Base-by-base conservation (phyloP, 1,140 invertebrate genomes). In the Drosophila biarmipes region DNA sequence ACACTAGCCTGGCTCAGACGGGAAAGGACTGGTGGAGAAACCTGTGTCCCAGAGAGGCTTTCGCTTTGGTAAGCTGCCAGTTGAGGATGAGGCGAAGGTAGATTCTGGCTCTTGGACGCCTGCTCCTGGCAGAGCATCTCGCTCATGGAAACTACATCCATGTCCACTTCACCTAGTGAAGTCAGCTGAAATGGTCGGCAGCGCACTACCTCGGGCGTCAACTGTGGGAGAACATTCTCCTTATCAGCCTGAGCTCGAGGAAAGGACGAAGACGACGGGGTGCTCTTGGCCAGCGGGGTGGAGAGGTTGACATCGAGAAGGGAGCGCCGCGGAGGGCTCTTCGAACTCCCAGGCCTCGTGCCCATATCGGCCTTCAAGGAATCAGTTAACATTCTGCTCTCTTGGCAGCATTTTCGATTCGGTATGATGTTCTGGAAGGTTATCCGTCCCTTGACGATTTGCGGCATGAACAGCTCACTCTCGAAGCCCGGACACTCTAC, bases 381-480 rank as follows among this genome's bases (percentile, higher is more conserved):
- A 15, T 52, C 24, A 3, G 57, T 53, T 4, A 52, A 17, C 11
- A 51, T 12, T 27, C 61, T 71, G 35, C 62, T 62, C 4, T 67
- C 73, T 59, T 52, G 24, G 27, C 90, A 91, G 46, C 90, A 91
- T 0, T 82, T 55, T 1, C 87, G 64, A 27, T 73, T 74, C 0
- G 80, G 80, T 27, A 91, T 80, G 3, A 91, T 78, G 40, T 91
- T 91, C 29, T 80, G 79, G 3, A 91, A 69, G 29, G 63, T 76
- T 12, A 91, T 90, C 0, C 82, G 55, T 11, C 80, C 80, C 3
- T 79, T 76, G 7, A 89, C 51, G 27, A 91, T 91, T 12, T 79
- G 73, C 2, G 90, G 90, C 55, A 89, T 61, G 27, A 91, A 91
- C 7, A 91, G 63, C 46, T 91, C 90, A 6, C 68, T 66, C 24